phyloP scores from a whole-genome alignment of 2,888 invertebrate species.

The Carterocephalus palaemon region DNA sequence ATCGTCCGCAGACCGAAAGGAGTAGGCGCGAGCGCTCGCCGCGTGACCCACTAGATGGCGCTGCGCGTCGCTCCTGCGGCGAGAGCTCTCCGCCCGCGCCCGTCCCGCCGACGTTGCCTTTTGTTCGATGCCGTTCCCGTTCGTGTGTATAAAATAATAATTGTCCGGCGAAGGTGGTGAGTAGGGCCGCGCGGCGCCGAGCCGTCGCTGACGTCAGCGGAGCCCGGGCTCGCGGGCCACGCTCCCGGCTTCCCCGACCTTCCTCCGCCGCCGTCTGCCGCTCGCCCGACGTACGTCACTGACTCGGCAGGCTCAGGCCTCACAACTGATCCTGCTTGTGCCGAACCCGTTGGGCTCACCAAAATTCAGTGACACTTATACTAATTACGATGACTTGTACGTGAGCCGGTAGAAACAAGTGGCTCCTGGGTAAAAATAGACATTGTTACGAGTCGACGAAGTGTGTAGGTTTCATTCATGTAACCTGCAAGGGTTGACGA shows the following conservation, averaged over 20 bases:
- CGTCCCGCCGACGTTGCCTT: constrained; percentile 68
- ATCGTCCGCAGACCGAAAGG: constrained; percentile 74
- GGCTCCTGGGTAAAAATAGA: constrained; percentile 34
- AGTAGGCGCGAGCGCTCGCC: constrained; percentile 71
- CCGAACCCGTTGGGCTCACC: constrained; percentile 53
- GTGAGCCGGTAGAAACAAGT: background rate
- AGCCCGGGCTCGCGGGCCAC: constrained; percentile 63
- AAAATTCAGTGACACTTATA: constrained; percentile 33
- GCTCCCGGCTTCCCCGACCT: constrained; percentile 74
- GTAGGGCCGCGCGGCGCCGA: constrained; percentile 67
- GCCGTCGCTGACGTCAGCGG: constrained; percentile 75
- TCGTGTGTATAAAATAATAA: constrained; percentile 75
- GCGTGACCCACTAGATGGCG: constrained; percentile 75
- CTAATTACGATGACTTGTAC: constrained; percentile 12
- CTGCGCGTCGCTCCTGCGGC: constrained; percentile 76
- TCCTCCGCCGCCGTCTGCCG: constrained; percentile 68
- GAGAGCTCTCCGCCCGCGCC: constrained; percentile 71
- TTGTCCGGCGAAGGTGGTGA: constrained; percentile 68
- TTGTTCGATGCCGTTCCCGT: constrained; percentile 64
- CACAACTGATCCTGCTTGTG: constrained; percentile 58
- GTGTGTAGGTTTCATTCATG: constrained; percentile 73
- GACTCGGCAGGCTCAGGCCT: constrained; percentile 56
- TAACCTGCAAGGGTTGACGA: constrained; percentile 61
- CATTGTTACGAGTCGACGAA: constrained; percentile 50
- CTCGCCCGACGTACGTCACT: constrained; percentile 58